phyloP scores from a whole-genome alignment of 2,113 vertebrate genomes.

The Laticauda laticaudata region DNA sequence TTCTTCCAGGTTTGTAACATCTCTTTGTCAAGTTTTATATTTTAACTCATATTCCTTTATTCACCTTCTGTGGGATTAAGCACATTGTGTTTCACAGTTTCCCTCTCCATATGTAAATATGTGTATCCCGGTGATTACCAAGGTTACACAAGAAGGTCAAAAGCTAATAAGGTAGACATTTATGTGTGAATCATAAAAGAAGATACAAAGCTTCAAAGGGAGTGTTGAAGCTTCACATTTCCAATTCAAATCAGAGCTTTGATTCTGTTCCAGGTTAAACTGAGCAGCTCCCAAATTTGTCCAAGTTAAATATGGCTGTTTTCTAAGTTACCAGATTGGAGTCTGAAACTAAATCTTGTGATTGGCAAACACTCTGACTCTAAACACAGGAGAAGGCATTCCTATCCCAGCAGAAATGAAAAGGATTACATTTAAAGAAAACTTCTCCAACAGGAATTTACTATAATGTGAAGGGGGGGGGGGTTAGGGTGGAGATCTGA shows the following conservation, averaged over 20 bases:
- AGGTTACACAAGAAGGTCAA: not conserved
- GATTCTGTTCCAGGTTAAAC: not conserved
- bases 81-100: not conserved
- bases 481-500: too few relatives aligned
- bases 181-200: not conserved
- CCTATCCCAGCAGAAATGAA: not conserved
- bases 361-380: not conserved
- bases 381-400: not conserved
- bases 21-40: not conserved
- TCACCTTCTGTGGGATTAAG: not conserved
- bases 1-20: not conserved
- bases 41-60: not conserved
- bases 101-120: not conserved
- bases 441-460: not conserved
- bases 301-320: not conserved
- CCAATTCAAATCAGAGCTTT: not conserved
- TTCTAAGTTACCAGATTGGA: not conserved
- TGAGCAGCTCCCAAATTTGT: not conserved
- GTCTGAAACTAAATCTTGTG: not conserved
- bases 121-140: not conserved
- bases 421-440: not conserved
- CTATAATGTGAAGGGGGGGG: not conserved
- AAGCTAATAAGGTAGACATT: not conserved
- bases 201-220: not conserved
- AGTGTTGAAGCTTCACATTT: not conserved